Evolutionary conservation across 2,888 invertebrate species (phyloP).

Genomic region (Philhelius pedissequus): DNA sequence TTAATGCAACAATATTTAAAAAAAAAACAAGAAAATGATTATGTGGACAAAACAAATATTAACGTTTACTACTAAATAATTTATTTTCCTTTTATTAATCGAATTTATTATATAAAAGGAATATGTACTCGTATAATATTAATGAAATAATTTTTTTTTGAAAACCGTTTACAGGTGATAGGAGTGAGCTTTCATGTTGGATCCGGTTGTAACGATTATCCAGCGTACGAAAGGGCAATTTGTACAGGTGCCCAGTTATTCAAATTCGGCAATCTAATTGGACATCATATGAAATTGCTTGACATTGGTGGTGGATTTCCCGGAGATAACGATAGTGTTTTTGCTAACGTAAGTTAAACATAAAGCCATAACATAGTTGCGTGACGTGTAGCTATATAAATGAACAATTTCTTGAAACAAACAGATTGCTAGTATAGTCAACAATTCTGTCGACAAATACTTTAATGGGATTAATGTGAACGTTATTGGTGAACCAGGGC

Average conservation of each 20-base stretch:
- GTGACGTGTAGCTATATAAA: too few species aligned
- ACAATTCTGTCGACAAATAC: slow-evolving; percentile 87
- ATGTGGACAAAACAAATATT: too few species aligned
- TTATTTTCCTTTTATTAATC: too few species aligned
- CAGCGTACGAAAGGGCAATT: slow-evolving; percentile 90
- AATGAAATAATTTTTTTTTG: too few species aligned
- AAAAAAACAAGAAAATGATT: too few species aligned
- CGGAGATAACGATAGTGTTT: slow-evolving; percentile 81
- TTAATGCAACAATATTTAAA: too few species aligned
- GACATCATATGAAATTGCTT: slow-evolving; percentile 88
- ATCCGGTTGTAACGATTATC: slow-evolving; percentile 91
- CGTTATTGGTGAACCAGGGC: slow-evolving; percentile 97
- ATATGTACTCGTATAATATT: too few species aligned
- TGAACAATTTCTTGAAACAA: slow-evolving; percentile 22
- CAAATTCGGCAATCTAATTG: slow-evolving; percentile 85
- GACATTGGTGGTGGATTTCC: slow-evolving; percentile 97
- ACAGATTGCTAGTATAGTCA: slow-evolving; percentile 89
- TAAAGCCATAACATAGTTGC: not conserved
- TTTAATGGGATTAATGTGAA: slow-evolving; percentile 87
- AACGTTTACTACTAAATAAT: too few species aligned
- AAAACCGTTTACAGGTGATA: slow-evolving; percentile 80
- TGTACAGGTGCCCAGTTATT: slow-evolving; percentile 86
- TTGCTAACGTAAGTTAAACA: slow-evolving; percentile 70
- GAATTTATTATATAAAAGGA: too few species aligned
- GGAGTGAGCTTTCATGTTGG: slow-evolving; percentile 97